Conservation (phyloP, 2,888 invertebrate species). For the Ectemnius cavifrons region DNA sequence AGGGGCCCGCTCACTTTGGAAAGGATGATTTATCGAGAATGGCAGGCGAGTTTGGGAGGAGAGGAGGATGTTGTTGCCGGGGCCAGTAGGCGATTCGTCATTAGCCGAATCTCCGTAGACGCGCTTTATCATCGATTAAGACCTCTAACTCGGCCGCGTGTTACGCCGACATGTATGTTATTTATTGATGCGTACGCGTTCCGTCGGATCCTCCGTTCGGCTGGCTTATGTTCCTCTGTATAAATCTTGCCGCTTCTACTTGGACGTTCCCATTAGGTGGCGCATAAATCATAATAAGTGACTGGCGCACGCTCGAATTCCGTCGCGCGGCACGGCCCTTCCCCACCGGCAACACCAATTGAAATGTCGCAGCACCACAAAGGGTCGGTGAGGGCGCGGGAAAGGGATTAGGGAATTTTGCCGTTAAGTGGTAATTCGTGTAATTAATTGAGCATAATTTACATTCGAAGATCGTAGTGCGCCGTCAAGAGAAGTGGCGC, state of each 20-base stretch:
- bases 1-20: constrained; percentile 29
- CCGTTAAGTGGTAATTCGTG: neutral
- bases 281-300: constrained; percentile 1
- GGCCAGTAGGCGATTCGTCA: constrained; percentile 57
- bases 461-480: no score
- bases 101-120: constrained; percentile 39
- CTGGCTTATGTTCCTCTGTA: constrained; percentile 15
- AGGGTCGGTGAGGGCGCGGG: no score
- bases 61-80: constrained; percentile 27
- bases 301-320: constrained; percentile 6
- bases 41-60: neutral
- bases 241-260: constrained; percentile 22
- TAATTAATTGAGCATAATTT: constrained; percentile 18
- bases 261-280: neutral
- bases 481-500: no score
- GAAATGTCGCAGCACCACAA: no score
- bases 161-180: constrained; percentile 33
- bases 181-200: constrained; percentile 37
- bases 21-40: constrained; percentile 50
- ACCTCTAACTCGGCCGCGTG: constrained; percentile 25
- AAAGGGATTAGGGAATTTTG: no score
- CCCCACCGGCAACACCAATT: no score
- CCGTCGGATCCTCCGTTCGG: constrained; percentile 29
- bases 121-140: constrained; percentile 57
- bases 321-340: neutral